Conservation (phyloP, 1,140 invertebrate genomes). For the Brachionus manjavacas region DNA sequence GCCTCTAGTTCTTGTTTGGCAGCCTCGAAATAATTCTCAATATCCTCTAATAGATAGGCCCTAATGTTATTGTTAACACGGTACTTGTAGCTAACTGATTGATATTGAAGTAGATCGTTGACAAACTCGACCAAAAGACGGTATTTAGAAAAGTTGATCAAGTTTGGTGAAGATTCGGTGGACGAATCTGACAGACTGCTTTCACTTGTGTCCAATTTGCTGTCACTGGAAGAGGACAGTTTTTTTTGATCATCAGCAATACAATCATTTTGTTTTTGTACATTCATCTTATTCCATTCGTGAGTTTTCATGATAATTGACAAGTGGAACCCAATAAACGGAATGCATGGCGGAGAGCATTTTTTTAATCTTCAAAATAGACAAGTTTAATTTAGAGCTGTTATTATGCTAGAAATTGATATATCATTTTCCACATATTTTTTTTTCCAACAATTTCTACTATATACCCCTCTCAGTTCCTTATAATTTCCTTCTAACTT, state of each 20-base stretch:
- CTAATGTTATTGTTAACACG: not conserved
- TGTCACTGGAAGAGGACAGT: not conserved
- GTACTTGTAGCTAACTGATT: slow-evolving; percentile 20
- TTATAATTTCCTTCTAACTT: too few relatives aligned
- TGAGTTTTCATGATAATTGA: not conserved
- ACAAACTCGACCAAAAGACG: slow-evolving; percentile 20
- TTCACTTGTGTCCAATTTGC: slow-evolving; percentile 9
- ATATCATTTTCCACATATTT: too few relatives aligned
- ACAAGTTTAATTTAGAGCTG: not conserved
- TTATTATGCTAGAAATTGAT: too few relatives aligned
- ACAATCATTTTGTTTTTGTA: not conserved
- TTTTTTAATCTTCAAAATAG: slow-evolving; percentile 26
- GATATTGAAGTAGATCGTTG: slow-evolving; percentile 25
- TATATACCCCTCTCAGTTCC: too few relatives aligned
- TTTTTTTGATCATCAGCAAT: not conserved
- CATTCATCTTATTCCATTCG: slow-evolving; percentile 22
- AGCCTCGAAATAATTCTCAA: slow-evolving; percentile 17
- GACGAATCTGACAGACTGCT: not conserved
- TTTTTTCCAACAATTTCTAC: too few relatives aligned
- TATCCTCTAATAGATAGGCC: slow-evolving; percentile 12
- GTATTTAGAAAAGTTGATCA: slow-evolving; percentile 40
- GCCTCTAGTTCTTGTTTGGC: not conserved
- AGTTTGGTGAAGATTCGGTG: not conserved
- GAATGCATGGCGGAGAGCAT: slow-evolving; percentile 21
- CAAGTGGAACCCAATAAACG: slow-evolving; percentile 16